phyloP scores from a whole-genome alignment of 2,113 vertebrate species.

The Ochotona curzoniae region DNA sequence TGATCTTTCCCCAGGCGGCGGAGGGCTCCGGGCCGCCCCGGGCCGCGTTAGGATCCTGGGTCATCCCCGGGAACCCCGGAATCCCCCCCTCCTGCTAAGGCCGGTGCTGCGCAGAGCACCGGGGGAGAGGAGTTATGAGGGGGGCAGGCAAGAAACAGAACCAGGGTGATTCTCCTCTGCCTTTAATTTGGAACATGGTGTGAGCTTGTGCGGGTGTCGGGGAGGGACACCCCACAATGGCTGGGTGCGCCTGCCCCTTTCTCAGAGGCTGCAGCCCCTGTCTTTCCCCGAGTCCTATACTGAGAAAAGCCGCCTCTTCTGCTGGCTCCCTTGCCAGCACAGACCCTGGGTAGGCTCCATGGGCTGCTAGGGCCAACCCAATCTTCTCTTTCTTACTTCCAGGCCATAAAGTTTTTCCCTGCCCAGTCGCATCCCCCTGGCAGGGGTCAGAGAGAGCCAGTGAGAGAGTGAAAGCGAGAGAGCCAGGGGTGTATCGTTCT shows the following conservation, averaged over 20 bases:
- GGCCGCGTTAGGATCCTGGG: no score
- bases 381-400: neutral
- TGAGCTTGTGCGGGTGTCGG: neutral
- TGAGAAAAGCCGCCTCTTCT: accelerated
- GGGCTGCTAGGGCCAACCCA: neutral
- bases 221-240: accelerated
- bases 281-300: no score
- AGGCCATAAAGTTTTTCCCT: neutral
- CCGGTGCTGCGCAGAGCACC: no score
- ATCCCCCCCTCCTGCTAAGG: neutral
- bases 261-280: accelerated
- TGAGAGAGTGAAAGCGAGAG: neutral
- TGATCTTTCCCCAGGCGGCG: neutral
- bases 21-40: neutral
- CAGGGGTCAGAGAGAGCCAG: no score
- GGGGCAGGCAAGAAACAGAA: neutral
- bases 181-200: neutral
- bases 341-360: accelerated
- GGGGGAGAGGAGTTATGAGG: neutral
- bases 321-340: accelerated
- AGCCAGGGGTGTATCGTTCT: neutral
- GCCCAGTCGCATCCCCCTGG: neutral
- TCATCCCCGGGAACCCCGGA: neutral
- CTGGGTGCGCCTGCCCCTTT: neutral
- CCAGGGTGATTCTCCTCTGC: neutral